Percentiles rank a stretch among this genome's conserved stretches.
Evolutionary conservation across 2,888 invertebrate species (phyloP).

Genomic region (Cephus pulcher): DNA sequence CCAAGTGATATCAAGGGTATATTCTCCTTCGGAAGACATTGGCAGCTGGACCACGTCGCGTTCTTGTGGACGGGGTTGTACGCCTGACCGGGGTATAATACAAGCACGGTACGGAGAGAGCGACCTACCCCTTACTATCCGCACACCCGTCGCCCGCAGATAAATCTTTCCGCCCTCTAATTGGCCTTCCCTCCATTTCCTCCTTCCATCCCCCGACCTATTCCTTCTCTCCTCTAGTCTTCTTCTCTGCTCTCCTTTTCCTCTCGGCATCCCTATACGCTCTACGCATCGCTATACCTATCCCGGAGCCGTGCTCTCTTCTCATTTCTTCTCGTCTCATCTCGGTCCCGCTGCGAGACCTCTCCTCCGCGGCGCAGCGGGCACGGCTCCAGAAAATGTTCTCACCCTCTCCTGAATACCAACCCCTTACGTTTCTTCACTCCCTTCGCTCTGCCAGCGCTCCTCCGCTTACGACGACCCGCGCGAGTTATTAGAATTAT

Average conservation of each 20-base stretch:
- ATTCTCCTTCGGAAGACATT: constrained; percentile 41
- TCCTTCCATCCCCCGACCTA: constrained; percentile 55
- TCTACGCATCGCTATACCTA: neutral
- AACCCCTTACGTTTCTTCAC: constrained; percentile 17
- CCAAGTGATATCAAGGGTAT: constrained; percentile 5
- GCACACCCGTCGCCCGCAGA: constrained; percentile 65
- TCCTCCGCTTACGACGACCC: constrained; percentile 15
- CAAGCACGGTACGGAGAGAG: constrained; percentile 37
- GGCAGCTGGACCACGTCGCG: constrained; percentile 58
- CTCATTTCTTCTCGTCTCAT: constrained; percentile 24
- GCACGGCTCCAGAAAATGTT: constrained; percentile 60
- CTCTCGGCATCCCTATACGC: constrained; percentile 1
- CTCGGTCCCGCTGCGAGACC: constrained; percentile 16
- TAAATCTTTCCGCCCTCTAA: constrained; percentile 67
- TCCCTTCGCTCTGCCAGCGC: constrained; percentile 4
- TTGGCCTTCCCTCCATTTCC: constrained; percentile 65
- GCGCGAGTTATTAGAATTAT: constrained; percentile 63
- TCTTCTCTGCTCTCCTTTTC: constrained; percentile 41
- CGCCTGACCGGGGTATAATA: constrained; percentile 59
- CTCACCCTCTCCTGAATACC: constrained; percentile 33
- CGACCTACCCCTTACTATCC: constrained; percentile 58
- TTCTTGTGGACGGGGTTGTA: constrained; percentile 48
- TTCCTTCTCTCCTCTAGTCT: constrained; percentile 30
- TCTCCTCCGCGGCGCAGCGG: constrained; percentile 37
- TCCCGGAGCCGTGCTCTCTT: constrained; percentile 21